Conservation (phyloP, 2,888 invertebrate species). For the Eilema depressum region DNA sequence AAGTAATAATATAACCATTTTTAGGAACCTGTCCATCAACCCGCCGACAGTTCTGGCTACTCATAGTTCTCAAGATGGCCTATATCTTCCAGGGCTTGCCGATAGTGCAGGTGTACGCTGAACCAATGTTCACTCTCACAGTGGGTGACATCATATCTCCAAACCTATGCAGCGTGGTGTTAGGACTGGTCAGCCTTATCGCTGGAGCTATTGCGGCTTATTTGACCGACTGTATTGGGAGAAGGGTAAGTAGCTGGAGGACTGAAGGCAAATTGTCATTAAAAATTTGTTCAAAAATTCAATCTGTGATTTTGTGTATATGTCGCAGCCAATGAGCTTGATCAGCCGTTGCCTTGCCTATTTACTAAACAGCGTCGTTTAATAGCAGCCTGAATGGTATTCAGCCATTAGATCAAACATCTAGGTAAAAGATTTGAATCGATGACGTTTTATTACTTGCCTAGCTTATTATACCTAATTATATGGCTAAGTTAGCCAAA, state of each 20-base stretch:
- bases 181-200: slow-evolving; percentile 60
- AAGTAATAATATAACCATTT: background rate
- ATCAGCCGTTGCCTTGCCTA: too few species aligned
- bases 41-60: slow-evolving; percentile 60
- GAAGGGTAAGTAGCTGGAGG: slow-evolving; percentile 61
- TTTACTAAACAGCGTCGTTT: too few species aligned
- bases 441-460: too few species aligned
- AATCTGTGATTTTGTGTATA: too few species aligned
- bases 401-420: too few species aligned
- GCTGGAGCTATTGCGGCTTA: slow-evolving; percentile 66
- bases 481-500: too few species aligned
- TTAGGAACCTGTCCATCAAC: slow-evolving; percentile 70
- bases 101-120: slow-evolving; percentile 73
- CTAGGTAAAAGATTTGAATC: too few species aligned
- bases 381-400: too few species aligned
- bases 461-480: too few species aligned
- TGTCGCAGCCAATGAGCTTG: too few species aligned
- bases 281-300: too few species aligned
- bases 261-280: too few species aligned
- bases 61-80: slow-evolving; percentile 57
- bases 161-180: slow-evolving; percentile 62
- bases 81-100: slow-evolving; percentile 72
- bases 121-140: slow-evolving; percentile 67
- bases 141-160: slow-evolving; percentile 65
- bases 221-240: slow-evolving; percentile 66